These are phyloP conservation scores for Deilephila elpenor DNA, from an alignment of 2,888 invertebrate genomes.

Conservation along the genomic window DNA sequence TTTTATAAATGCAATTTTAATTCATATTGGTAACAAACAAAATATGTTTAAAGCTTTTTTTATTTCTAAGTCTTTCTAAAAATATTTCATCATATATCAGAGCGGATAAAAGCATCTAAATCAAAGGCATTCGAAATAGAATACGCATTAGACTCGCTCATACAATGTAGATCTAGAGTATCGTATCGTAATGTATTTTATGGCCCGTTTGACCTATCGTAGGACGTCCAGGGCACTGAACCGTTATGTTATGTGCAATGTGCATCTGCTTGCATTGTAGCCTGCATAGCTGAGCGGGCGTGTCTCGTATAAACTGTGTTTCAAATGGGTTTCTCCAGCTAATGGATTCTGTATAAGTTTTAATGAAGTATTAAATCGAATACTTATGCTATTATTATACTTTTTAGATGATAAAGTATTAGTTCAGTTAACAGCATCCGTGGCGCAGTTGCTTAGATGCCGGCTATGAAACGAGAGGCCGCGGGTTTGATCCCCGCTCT, in stretches of 20 bases:
- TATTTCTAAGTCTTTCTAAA: not conserved
- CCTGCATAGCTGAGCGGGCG: not conserved
- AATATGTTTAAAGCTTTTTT: no score
- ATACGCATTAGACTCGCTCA: not conserved
- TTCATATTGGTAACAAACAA: no score
- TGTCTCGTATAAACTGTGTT: no score
- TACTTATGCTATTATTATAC: no score
- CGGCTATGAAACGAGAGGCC: no score
- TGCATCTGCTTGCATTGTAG: conserved; percentile 9
- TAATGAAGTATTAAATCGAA: no score
- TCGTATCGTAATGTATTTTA: conserved; percentile 14
- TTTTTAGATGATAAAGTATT: no score
- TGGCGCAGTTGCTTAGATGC: no score
- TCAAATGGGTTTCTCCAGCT: not conserved
- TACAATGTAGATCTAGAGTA: not conserved
- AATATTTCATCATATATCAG: not conserved
- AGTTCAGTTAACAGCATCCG: no score
- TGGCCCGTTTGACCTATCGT: not conserved
- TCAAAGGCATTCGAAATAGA: conserved; percentile 1
- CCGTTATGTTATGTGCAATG: no score
- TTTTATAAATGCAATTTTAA: no score
- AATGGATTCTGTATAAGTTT: not conserved
- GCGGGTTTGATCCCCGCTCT: no score
- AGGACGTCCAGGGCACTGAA: conserved; percentile 12
- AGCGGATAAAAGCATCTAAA: not conserved